Base-by-base conservation (phyloP, 1,140 invertebrate species). In the Tetramorium alpestre region DNA sequence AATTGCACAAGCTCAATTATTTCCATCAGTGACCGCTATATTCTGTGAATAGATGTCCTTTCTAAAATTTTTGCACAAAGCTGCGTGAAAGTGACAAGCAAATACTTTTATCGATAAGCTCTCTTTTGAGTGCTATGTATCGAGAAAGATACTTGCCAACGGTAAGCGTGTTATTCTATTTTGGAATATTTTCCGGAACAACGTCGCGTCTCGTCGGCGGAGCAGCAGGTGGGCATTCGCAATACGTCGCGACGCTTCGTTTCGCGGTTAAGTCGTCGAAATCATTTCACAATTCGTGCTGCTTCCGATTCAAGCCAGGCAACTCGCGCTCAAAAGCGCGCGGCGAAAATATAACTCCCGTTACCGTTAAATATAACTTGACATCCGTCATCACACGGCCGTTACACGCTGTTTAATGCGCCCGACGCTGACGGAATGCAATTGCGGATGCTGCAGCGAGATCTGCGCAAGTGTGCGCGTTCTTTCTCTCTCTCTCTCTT, bases 311-410 rank as follows among this genome's bases (percentile, higher is more conserved):
- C 54, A 25, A 22, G 25, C 67, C 51, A 51, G 78, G 78, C 67
- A 47, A 25, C 56, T 25, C 56, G 41, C 60, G 41, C 60, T 18
- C 8, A 16, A 28, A 47, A 82, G 51, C 51, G 51, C 51, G 67
- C 67, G 80, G 54, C 54, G 80, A 84, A 84, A 84, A 84, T 84
- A 84, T 49, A 84, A 75, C 69, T 84, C 54, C 80, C 80, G 80
- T 84, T 84, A 84, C 44, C 69, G 80, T 84, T 73, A 84, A 84
- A 84, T 84, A 84, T 84, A 84, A 84, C 80, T 49, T 84, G 69
- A 84, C 80, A 75, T 84, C 69, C 69, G 80, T 84, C 80, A 84
- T 75, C 80, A 69, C 69, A 69, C 28, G 54, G 80, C 44, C 69
- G 41, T 84, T 84, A 84, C 80, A 73, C 69, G 80, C 80, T 38